These are phyloP conservation scores for Gobiocypris rarus DNA, from an alignment of 2,113 vertebrate species.

Conservation along the genomic window DNA sequence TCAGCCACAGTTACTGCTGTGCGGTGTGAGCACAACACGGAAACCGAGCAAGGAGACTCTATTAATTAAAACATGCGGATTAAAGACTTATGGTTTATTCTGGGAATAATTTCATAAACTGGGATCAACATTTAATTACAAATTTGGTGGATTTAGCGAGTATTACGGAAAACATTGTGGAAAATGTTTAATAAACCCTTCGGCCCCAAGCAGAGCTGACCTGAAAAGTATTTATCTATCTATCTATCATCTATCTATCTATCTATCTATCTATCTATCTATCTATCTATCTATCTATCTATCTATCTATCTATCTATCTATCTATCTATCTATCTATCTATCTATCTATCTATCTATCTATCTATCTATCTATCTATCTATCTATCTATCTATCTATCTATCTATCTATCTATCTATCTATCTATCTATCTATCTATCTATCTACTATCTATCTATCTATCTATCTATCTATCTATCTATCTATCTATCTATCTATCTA, in stretches of 20 bases:
- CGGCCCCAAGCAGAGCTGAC: not conserved
- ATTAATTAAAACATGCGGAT: slow-evolving; percentile 16
- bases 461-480: not conserved
- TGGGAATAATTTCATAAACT: slow-evolving; percentile 26
- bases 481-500: not conserved
- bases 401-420: not conserved
- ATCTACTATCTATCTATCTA: not conserved
- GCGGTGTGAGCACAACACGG: not conserved
- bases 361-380: not conserved
- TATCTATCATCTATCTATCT: not conserved
- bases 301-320: not conserved
- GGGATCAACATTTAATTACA: slow-evolving; percentile 34
- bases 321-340: not conserved
- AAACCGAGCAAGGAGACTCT: not conserved
- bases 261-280: not conserved
- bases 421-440: not conserved
- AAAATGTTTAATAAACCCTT: slow-evolving; percentile 18
- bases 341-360: not conserved
- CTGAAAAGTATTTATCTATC: not conserved
- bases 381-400: not conserved
- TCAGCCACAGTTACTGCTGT: not conserved
- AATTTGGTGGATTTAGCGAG: slow-evolving; percentile 20
- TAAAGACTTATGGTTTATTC: slow-evolving; percentile 14
- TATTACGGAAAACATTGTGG: not conserved
- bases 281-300: not conserved